These are phyloP conservation scores for Theonella swinhoei DNA, from an alignment of 37 sponge, comb jelly and placozoan species.

Conservation along the genomic window DNA sequence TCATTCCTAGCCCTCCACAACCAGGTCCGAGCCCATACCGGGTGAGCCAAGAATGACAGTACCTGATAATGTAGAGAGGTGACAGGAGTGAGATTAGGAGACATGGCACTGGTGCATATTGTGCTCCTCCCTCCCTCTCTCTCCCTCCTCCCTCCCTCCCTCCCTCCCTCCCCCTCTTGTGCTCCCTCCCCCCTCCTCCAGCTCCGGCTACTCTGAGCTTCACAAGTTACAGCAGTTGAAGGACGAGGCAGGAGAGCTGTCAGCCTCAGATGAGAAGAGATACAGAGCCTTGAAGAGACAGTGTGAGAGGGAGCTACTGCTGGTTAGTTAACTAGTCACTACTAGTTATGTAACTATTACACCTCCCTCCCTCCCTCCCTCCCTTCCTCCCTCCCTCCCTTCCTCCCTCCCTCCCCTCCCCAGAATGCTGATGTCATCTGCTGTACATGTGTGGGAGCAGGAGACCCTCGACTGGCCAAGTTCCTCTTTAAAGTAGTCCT, in stretches of 20 bases:
- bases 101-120: neutral
- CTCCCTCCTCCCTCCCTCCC: neutral
- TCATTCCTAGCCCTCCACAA: constrained; percentile 94
- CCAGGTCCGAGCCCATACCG: constrained; percentile 73
- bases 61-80: neutral
- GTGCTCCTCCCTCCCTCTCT: neutral
- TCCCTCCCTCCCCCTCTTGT: too few relatives aligned
- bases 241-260: constrained; percentile 92
- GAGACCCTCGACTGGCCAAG: constrained; percentile 87
- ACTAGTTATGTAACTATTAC: neutral
- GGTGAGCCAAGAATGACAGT: constrained; percentile 16
- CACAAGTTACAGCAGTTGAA: constrained; percentile 93
- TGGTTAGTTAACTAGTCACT: constrained; percentile 29
- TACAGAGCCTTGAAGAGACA: constrained; percentile 79
- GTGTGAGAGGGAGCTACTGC: constrained; percentile 89
- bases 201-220: constrained; percentile 81
- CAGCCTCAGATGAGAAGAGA: constrained; percentile 91
- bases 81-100: neutral
- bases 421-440: constrained; percentile 98
- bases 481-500: constrained; percentile 92
- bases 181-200: neutral
- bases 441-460: constrained; percentile 98
- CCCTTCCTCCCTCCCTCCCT: neutral
- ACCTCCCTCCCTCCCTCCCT: neutral
- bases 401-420: neutral